Evolutionary conservation across 2,888 invertebrate species (phyloP).

Genomic region (Limnephilus lunatus): DNA sequence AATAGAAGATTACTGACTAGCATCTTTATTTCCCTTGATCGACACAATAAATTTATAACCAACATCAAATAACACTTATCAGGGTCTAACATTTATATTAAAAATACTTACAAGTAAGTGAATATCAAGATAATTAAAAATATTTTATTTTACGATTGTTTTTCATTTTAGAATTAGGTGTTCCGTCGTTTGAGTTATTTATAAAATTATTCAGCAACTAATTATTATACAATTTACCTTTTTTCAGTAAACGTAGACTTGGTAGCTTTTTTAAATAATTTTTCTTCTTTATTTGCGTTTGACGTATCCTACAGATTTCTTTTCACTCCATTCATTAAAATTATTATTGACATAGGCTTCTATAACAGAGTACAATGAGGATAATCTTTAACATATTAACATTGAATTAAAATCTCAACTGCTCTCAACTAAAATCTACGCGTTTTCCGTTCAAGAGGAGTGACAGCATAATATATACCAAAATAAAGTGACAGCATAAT

Average conservation of each 20-base stretch:
- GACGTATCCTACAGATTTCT: background rate
- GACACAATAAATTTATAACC: conserved; percentile 35
- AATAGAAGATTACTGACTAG: conserved; percentile 54
- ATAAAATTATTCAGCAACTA: background rate
- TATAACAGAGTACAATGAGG: background rate
- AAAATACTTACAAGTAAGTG: conserved; percentile 15
- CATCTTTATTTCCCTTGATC: conserved; percentile 3
- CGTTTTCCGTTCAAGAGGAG: background rate
- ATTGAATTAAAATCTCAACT: background rate
- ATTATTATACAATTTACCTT: background rate
- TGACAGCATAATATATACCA: too few relatives aligned
- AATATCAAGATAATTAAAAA: conserved; percentile 38
- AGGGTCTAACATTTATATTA: conserved; percentile 33
- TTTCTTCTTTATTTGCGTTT: background rate
- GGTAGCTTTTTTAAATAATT: too few relatives aligned
- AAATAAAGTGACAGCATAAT: too few relatives aligned
- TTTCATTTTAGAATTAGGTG: conserved; percentile 19
- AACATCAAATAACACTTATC: conserved; percentile 59
- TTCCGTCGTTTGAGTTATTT: background rate
- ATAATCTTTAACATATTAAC: background rate
- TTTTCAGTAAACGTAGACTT: background rate
- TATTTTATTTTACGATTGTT: conserved; percentile 25
- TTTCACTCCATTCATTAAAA: background rate
- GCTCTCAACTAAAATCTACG: background rate
- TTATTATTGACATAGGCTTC: background rate